Evolutionary conservation across 2,797 vertebrate species (phyloP), one percentile per base, ranked within the genome.

Genomic region (Thunnus albacares): DNA sequence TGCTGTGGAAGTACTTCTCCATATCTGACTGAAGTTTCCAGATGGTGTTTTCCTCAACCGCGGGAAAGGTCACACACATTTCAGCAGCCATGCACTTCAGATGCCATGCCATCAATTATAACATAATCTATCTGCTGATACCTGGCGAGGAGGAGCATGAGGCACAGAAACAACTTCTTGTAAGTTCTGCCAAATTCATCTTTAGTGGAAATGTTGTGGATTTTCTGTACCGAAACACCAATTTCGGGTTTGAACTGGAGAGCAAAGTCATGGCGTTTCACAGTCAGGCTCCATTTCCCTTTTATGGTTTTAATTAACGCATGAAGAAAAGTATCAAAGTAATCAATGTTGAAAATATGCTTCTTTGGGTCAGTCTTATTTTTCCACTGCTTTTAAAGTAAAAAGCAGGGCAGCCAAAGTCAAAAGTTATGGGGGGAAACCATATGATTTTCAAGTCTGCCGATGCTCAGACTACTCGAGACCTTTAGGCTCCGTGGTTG

Each of bases 41-140:
- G 78, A 85, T 83, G 74, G 71, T 82, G 76, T 85, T 89, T 89
- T 84, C 71, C 66, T 80, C 81, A 58, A 38, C 26, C 7, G 10
- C 4, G 0, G 71, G 80, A 77, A 93, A 93, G 92, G 92, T 94
- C 88, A 93, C 43, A 79, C 76, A 75, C 75, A 86, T 87, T 85
- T 75, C 61, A 71, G 71, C 72, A 87, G 74, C 84, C 75, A 53
- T 72, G 81, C 47, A 75, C 78, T 70, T 87, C 64, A 88, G 55
- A 84, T 43, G 20, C 60, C 65, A 57, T 22, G 79, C 67, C 76
- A 88, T 92, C 91, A 90, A 80, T 90, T 92, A 90, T 12, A 28
- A 75, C 64, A 75, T 74, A 73, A 87, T 88, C 81, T 80, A 83
- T 81, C 70, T 64, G 71, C 26, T 62, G 64, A 70, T 80, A 86